phyloP scores from a whole-genome alignment of 2,888 invertebrate species.

The Drosophila kuntzei region DNA sequence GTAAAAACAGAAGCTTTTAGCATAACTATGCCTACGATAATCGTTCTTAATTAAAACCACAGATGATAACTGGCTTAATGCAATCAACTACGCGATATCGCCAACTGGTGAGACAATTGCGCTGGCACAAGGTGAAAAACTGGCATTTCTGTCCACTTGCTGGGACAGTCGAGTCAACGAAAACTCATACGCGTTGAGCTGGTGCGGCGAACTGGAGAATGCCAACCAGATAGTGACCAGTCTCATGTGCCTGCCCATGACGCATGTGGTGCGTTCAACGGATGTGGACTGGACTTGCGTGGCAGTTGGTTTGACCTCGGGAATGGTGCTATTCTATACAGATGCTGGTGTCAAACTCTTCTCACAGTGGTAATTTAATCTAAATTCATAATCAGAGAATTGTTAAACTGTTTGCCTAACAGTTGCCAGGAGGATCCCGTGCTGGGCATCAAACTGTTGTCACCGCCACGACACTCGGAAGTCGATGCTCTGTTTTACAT shows the following conservation, averaged over 20 bases:
- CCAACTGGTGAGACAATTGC: slow-evolving; percentile 91
- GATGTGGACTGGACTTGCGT: slow-evolving; percentile 96
- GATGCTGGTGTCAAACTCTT: slow-evolving; percentile 93
- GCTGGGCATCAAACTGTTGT: slow-evolving; percentile 91
- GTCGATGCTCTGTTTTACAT: slow-evolving; percentile 83
- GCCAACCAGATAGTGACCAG: slow-evolving; percentile 86
- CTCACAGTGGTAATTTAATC: slow-evolving; percentile 88
- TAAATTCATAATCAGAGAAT: too few species aligned
- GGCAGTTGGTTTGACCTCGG: slow-evolving; percentile 93
- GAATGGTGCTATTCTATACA: slow-evolving; percentile 94
- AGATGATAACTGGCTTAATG: slow-evolving; percentile 89
- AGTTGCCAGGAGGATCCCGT: slow-evolving; percentile 92
- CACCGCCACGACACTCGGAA: slow-evolving; percentile 83
- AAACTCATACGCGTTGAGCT: slow-evolving; percentile 87
- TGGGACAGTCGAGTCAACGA: slow-evolving; percentile 86
- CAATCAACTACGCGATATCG: slow-evolving; percentile 89
- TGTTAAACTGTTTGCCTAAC: neutral
- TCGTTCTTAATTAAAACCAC: neutral
- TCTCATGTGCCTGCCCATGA: slow-evolving; percentile 86
- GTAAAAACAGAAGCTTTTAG: slow-evolving; percentile 54
- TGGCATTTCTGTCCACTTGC: slow-evolving; percentile 89
- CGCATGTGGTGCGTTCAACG: slow-evolving; percentile 86
- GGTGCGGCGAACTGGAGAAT: slow-evolving; percentile 87
- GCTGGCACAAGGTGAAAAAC: slow-evolving; percentile 88
- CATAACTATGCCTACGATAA: neutral